phyloP scores from a whole-genome alignment of 2,113 vertebrate genomes.

The Neotoma lepida region DNA sequence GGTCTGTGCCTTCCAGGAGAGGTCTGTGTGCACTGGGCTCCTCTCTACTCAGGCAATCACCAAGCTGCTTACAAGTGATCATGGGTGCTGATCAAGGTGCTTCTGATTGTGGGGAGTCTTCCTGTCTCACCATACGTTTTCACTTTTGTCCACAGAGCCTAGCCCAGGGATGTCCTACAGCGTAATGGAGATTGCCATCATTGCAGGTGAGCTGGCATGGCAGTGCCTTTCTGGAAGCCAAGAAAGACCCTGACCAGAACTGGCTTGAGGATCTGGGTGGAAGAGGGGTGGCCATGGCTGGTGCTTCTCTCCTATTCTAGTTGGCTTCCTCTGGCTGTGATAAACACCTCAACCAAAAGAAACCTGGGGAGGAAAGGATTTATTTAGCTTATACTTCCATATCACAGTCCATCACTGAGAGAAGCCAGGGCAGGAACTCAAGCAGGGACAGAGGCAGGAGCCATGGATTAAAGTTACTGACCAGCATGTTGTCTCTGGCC shows the following conservation, averaged over 20 bases:
- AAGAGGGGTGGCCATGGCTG: neutral
- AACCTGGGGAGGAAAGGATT: too few relatives aligned
- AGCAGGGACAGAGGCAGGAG: neutral
- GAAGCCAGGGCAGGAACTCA: neutral
- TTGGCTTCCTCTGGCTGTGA: neutral
- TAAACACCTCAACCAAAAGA: neutral
- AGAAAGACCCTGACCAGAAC: neutral
- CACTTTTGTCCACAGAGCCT: slow-evolving; percentile 54
- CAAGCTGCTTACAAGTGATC: neutral
- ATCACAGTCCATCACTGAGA: neutral
- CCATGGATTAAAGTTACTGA: neutral
- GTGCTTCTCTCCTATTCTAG: neutral
- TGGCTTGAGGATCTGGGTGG: neutral
- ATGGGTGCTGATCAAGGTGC: neutral
- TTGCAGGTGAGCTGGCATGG: slow-evolving; percentile 51
- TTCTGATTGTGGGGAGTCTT: neutral
- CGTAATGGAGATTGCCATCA: slow-evolving; percentile 34
- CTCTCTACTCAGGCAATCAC: too few relatives aligned
- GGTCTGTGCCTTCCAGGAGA: neutral
- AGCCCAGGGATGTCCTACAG: neutral
- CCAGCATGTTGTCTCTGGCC: neutral
- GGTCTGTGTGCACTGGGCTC: accelerated
- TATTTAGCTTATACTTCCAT: neutral
- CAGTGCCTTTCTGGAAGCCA: neutral
- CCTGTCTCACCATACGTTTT: neutral